Base-by-base conservation (phyloP, 2,797 vertebrate species). In the Clarias pachynema region DNA sequence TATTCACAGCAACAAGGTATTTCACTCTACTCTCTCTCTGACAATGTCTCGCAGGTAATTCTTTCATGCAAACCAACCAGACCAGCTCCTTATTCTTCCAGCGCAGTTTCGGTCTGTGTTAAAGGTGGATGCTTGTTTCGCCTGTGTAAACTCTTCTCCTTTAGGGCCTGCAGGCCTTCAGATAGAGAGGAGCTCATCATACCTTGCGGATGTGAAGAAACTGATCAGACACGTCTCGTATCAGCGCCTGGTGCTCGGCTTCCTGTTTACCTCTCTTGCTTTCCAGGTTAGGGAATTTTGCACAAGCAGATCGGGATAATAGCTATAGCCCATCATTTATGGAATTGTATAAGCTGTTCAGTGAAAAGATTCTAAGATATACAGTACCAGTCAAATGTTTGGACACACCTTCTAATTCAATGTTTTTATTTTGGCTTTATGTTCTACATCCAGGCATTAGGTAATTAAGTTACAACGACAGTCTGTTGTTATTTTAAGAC, bases 281-380 rank as follows among this genome's bases (percentile, higher is more conserved):
- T 95, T 95, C 89, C 95, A 96, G 94, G 95, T 96, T 24, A 62
- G 44, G 29, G n/a, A n/a, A 6, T 77, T 40, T 29, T 78, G 6
- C 18, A 56, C 44, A 37, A 73, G 22, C 83, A 78, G 44, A 69
- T 57, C 31, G 26, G 77, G 8, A 14, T 63, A 44, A 14, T 26
- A 63, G 37, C 37, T 44, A 12, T 24, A 78, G 57, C 12, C 31
- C 56, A 7, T 34, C 56, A 37, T 37, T 15, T 10, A 22, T 31
- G 26, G n/a, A 31, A 59, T 34, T 18, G 14, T 9, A 56, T 29
- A 29, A 8, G n/a, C n/a, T 26, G 5, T 53, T 74, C n/a, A 74
- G 15, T 53, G 15, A 20, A 26, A 8, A 29, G n/a, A 18, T 53
- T 2, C 6, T n/a, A 69, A 69, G 24, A 49, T 49, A 14, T 53